Conservation (phyloP, 2,113 vertebrate species). For the Brienomyrus brachyistius region DNA sequence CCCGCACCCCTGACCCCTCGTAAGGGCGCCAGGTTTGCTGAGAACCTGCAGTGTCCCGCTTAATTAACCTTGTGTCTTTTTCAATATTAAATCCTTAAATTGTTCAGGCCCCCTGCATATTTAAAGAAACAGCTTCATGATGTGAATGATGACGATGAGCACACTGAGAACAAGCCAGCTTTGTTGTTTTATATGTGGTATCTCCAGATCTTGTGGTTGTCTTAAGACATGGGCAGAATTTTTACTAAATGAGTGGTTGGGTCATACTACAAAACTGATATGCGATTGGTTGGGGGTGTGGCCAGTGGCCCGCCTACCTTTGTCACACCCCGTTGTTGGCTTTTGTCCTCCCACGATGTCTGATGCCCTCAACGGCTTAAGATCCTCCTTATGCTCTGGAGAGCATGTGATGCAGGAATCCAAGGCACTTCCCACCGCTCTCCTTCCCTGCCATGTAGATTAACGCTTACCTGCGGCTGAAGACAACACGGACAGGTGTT, state of each 20-base stretch:
- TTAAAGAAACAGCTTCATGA: constrained; percentile 22
- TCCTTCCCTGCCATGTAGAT: background rate
- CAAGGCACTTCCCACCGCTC: background rate
- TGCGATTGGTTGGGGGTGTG: background rate
- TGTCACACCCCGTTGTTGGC: background rate
- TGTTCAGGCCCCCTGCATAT: constrained; percentile 14
- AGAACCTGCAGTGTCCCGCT: constrained; percentile 20
- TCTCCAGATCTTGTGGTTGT: background rate
- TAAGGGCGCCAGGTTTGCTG: constrained; percentile 23
- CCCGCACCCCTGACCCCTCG: constrained; percentile 15
- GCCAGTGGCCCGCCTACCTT: background rate
- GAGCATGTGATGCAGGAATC: background rate
- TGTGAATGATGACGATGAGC: background rate
- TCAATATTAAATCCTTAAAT: constrained; percentile 34
- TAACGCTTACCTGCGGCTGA: background rate
- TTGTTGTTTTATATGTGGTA: background rate
- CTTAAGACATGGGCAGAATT: background rate
- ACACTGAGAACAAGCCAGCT: background rate
- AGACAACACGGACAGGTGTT: constrained; percentile 15
- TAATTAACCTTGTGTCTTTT: constrained; percentile 44
- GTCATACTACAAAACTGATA: background rate
- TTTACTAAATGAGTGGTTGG: background rate
- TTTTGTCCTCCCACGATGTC: background rate
- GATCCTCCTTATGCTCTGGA: background rate
- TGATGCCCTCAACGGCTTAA: background rate